phyloP scores from a whole-genome alignment of 2,797 vertebrate genomes.

The Phrynocephalus vlangalii region DNA sequence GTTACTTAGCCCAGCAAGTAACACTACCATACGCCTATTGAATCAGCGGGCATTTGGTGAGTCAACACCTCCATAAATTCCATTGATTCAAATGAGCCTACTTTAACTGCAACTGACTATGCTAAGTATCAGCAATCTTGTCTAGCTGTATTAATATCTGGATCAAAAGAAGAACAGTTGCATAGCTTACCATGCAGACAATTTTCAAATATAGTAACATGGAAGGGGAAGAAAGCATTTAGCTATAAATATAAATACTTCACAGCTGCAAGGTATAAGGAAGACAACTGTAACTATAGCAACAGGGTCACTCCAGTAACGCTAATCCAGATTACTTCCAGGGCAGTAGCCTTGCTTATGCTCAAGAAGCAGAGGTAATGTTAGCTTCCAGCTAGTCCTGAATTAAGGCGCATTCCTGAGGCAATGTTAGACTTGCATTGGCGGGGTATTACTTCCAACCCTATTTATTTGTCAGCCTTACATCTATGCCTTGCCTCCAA shows the following conservation, averaged over 20 bases:
- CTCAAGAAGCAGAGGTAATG: constrained; percentile 79
- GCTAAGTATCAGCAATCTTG: constrained; percentile 30
- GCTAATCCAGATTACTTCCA: constrained; percentile 80
- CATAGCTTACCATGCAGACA: constrained; percentile 36
- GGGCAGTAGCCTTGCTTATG: constrained; percentile 76
- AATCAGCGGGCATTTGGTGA: too few relatives aligned
- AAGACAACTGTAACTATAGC: constrained; percentile 77
- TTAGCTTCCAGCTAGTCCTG: constrained; percentile 74
- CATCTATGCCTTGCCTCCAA: background rate
- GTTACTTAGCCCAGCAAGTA: too few relatives aligned
- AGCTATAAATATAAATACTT: constrained; percentile 71
- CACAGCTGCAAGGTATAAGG: constrained; percentile 66
- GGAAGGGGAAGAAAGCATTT: constrained; percentile 55
- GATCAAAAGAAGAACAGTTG: constrained; percentile 9
- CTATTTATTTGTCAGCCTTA: background rate
- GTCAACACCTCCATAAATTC: too few relatives aligned
- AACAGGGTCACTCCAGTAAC: constrained; percentile 78
- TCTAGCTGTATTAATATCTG: constrained; percentile 31
- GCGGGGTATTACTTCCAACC: constrained; percentile 53
- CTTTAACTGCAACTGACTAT: constrained; percentile 10
- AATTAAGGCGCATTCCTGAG: constrained; percentile 58
- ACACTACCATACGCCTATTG: too few relatives aligned
- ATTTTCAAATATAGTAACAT: constrained; percentile 44
- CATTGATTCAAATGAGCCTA: too few relatives aligned
- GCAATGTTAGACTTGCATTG: constrained; percentile 56